phyloP scores from a whole-genome alignment of 2,113 vertebrate genomes.

The Neopipo cinnamomea region DNA sequence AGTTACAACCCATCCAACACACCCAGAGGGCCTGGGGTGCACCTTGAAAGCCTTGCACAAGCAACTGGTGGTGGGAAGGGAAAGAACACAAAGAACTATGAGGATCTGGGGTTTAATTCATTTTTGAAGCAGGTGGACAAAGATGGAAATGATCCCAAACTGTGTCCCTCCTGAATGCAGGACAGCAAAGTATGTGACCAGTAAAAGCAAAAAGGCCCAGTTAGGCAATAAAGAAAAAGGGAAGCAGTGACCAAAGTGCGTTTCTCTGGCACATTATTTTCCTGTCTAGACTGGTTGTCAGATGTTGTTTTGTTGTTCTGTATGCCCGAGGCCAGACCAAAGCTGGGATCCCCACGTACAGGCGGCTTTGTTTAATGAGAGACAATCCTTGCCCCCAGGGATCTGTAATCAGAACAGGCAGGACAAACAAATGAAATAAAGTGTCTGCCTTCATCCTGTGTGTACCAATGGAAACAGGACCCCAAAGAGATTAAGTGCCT shows the following conservation, averaged over 20 bases:
- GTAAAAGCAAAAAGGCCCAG: background rate
- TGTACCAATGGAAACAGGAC: background rate
- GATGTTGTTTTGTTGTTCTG: slow-evolving; percentile 28
- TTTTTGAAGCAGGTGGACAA: background rate
- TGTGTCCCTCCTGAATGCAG: background rate
- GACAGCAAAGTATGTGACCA: background rate
- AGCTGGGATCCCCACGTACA: slow-evolving; percentile 17
- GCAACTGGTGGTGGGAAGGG: background rate
- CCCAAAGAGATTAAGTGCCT: slow-evolving; percentile 9
- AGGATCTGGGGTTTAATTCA: background rate
- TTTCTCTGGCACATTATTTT: slow-evolving; percentile 10
- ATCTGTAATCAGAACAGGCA: slow-evolving; percentile 22
- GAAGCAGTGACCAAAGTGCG: background rate
- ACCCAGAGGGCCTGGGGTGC: background rate
- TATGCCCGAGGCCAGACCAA: slow-evolving; percentile 20
- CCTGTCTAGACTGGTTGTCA: slow-evolving; percentile 45
- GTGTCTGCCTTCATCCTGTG: background rate
- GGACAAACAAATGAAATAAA: slow-evolving; percentile 47
- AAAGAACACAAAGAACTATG: background rate
- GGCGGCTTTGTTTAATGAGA: slow-evolving; percentile 30
- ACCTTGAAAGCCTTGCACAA: background rate
- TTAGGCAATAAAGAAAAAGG: background rate
- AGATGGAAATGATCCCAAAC: background rate
- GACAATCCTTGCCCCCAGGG: slow-evolving; percentile 18
- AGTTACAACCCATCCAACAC: background rate